A percentile compares a stretch with the other conserved stretches of the same genome.
Conservation (phyloP, 1,140 invertebrate species). For the Parasteatoda tepidariorum region DNA sequence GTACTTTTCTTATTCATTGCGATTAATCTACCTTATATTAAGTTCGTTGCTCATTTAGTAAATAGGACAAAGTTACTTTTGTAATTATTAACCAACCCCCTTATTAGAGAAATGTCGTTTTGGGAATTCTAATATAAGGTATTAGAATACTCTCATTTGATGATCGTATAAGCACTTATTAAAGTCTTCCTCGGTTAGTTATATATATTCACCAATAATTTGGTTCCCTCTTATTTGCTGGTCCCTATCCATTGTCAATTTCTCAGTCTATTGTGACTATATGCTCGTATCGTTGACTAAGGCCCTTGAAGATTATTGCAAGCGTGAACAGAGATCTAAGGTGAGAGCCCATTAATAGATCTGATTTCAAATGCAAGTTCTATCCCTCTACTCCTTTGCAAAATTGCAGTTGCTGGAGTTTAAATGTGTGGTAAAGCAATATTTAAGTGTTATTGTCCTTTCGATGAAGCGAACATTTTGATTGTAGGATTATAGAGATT, state of each 20-base stretch:
- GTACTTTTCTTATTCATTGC: no score
- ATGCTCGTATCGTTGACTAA: conserved; percentile 18
- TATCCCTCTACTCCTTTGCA: not conserved
- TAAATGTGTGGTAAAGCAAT: conserved; percentile 24
- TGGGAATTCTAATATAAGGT: conserved; percentile 36
- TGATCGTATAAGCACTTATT: conserved; percentile 49
- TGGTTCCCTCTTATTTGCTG: conserved; percentile 15
- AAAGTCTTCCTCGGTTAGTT: conserved; percentile 41
- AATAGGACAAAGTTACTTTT: no score
- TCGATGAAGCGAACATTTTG: no score
- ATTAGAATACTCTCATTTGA: conserved; percentile 45
- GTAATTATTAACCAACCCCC: no score
- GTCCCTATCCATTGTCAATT: not conserved
- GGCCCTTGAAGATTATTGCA: conserved; percentile 24
- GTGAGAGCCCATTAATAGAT: not conserved
- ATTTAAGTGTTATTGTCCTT: no score
- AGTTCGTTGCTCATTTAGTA: no score
- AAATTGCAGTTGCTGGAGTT: not conserved
- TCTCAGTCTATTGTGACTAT: conserved; percentile 14
- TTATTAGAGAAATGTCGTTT: not conserved
- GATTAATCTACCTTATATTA: no score
- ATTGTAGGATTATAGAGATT: no score
- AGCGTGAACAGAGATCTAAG: not conserved
- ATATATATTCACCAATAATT: conserved; percentile 40
- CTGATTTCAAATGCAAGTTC: not conserved